These are phyloP conservation scores for Pissodes strobi DNA, from an alignment of 1,140 invertebrate species.

Conservation along the genomic window DNA sequence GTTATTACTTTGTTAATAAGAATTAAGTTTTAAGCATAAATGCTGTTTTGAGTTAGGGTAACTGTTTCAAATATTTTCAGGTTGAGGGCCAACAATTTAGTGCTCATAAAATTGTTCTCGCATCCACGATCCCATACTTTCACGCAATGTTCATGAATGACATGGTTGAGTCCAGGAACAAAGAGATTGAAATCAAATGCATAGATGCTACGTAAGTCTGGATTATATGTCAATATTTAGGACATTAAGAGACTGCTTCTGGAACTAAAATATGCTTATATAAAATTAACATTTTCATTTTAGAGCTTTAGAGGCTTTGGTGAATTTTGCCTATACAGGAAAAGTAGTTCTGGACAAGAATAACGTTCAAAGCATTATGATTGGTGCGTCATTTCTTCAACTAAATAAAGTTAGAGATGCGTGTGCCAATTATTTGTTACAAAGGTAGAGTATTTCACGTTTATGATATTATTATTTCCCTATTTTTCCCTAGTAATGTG, in stretches of 20 bases:
- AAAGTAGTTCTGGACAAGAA: slow-evolving; percentile 74
- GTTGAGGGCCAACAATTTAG: slow-evolving; percentile 79
- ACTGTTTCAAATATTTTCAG: no score
- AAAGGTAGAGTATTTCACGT: slow-evolving; percentile 61
- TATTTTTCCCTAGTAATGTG: no score
- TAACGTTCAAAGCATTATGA: slow-evolving; percentile 86
- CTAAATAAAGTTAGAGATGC: slow-evolving; percentile 80
- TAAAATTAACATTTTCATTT: no score
- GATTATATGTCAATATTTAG: neutral
- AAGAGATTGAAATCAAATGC: slow-evolving; percentile 81
- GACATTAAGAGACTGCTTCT: neutral
- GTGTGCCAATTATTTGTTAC: slow-evolving; percentile 81
- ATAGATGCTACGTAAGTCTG: slow-evolving; percentile 73
- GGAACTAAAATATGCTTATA: neutral
- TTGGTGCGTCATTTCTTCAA: slow-evolving; percentile 87
- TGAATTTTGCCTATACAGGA: slow-evolving; percentile 89
- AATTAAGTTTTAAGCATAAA: no score
- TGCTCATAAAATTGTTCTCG: slow-evolving; percentile 84
- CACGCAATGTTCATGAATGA: slow-evolving; percentile 91
- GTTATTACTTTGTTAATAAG: no score
- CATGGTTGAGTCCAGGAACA: slow-evolving; percentile 84
- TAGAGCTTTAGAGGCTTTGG: slow-evolving; percentile 80
- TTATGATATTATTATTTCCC: neutral
- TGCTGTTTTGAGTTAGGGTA: no score
- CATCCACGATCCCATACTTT: slow-evolving; percentile 89